Evolutionary conservation across 2,888 invertebrate species (phyloP), one percentile per base, ranked within the genome.

Genomic region (Synergus gifuensis): DNA sequence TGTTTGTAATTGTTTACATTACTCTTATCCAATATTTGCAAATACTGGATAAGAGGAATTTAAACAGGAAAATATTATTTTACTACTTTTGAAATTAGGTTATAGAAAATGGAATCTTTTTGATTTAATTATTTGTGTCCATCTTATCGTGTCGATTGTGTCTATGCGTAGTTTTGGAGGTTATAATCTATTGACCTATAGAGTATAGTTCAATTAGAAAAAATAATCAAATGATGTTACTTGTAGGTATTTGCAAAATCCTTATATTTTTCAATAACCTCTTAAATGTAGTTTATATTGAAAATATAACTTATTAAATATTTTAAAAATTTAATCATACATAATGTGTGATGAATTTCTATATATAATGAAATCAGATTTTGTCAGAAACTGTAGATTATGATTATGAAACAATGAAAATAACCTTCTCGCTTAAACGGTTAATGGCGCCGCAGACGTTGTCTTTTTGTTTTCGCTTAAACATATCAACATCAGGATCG

Each of bases 401-500:
- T 69, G 36, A 36, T 16, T 49, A 58, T 69, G 36, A 73, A 73
- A 36, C 14, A 49, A 49, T 73, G 36, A 36, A 66, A 16, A 73
- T 73, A 73, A 73, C 73, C 36, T 54, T n/a, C 49, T 69, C 16
- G n/a, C n/a, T 73, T 54, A 36, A 73, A 73, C 54, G 54, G 36
- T 40, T 73, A 73, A 54, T 73, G 54, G 54, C 54, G 49, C 16
- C 46, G 49, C 28, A 49, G 14, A 46, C 49, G 16, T 49, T 69
- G 69, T 69, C 69, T 69, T 54, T 28, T 49, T 69, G 69, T 69
- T 69, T 69, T 54, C 69, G 40, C 66, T 42, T 66, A 73, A 22
- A 54, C 49, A 73, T 73, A 73, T 73, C 73, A 73, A 54, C 54
- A 73, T 54, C 73, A 73, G 73, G 73, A 73, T 73, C 54, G 36